Evolutionary conservation across 2,888 invertebrate species (phyloP).

Genomic region (Unio pictorum): DNA sequence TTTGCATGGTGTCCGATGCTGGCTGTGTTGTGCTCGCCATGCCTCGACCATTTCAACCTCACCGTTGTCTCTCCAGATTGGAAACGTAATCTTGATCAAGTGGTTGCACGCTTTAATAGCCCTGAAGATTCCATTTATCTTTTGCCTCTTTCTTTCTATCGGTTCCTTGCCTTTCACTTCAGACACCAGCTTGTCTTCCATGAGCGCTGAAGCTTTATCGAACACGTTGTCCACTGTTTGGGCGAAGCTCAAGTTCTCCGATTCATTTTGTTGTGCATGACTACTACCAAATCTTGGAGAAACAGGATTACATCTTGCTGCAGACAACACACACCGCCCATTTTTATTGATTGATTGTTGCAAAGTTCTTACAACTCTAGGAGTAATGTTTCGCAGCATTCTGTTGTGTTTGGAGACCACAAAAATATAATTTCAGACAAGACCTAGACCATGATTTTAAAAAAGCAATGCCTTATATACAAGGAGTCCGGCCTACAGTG

Average conservation of each 20-base stretch:
- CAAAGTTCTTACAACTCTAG: too few relatives aligned
- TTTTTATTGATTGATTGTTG: too few relatives aligned
- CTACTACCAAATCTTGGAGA: too few relatives aligned
- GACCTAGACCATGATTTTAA: too few relatives aligned
- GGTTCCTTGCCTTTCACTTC: constrained; percentile 80
- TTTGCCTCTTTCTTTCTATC: constrained; percentile 90
- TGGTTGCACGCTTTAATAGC: constrained; percentile 98
- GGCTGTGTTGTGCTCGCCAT: constrained; percentile 97
- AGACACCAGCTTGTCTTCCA: constrained; percentile 90
- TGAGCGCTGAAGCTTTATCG: constrained; percentile 89
- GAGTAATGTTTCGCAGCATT: too few relatives aligned
- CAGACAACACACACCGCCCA: too few relatives aligned
- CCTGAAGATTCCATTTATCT: constrained; percentile 94
- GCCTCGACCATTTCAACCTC: constrained; percentile 97
- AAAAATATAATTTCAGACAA: too few relatives aligned
- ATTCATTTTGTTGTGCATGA: background rate
- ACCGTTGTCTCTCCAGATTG: constrained; percentile 95
- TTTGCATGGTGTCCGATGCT: constrained; percentile 97
- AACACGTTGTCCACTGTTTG: constrained; percentile 93
- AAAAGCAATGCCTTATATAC: too few relatives aligned
- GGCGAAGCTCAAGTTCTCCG: constrained; percentile 55
- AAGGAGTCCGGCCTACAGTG: too few relatives aligned
- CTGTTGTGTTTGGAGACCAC: too few relatives aligned
- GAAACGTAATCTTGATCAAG: constrained; percentile 90
- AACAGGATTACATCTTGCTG: too few relatives aligned